These are phyloP conservation scores for Ctena decussata DNA, from an alignment of 2,888 invertebrate species.

Conservation along the genomic window DNA sequence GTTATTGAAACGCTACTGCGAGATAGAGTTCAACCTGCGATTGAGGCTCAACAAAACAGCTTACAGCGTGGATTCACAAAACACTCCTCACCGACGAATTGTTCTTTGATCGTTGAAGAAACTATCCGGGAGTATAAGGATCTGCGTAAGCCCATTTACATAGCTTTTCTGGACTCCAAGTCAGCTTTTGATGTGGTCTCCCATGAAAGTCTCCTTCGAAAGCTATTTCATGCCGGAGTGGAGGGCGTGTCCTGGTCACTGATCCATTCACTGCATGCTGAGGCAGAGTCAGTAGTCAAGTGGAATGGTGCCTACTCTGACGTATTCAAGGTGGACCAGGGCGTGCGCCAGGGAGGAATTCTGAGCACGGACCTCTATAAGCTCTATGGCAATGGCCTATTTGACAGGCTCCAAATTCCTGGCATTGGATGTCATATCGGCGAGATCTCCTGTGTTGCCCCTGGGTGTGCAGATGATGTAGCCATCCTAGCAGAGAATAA, in stretches of 20 bases:
- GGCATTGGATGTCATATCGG: neutral
- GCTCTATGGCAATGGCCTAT: neutral
- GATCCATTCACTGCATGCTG: neutral
- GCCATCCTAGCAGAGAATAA: neutral
- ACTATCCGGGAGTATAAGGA: neutral
- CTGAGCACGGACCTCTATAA: neutral
- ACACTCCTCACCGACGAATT: neutral
- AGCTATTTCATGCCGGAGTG: neutral
- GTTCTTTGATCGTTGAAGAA: neutral
- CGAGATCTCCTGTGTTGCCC: neutral
- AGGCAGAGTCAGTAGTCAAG: neutral
- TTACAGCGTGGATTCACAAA: neutral
- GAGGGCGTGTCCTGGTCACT: too few relatives aligned
- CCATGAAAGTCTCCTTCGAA: neutral
- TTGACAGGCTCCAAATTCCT: neutral
- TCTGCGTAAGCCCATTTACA: neutral
- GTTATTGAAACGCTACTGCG: neutral
- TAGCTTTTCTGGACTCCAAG: neutral
- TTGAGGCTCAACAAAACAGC: neutral
- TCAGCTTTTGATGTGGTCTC: neutral
- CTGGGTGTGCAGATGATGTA: neutral
- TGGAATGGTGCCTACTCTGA: neutral
- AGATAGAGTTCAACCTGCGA: neutral
- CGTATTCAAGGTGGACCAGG: neutral
- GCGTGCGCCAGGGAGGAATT: neutral